phyloP scores from a whole-genome alignment of 1,140 invertebrate genomes.

The Alviniconcha marisindica region DNA sequence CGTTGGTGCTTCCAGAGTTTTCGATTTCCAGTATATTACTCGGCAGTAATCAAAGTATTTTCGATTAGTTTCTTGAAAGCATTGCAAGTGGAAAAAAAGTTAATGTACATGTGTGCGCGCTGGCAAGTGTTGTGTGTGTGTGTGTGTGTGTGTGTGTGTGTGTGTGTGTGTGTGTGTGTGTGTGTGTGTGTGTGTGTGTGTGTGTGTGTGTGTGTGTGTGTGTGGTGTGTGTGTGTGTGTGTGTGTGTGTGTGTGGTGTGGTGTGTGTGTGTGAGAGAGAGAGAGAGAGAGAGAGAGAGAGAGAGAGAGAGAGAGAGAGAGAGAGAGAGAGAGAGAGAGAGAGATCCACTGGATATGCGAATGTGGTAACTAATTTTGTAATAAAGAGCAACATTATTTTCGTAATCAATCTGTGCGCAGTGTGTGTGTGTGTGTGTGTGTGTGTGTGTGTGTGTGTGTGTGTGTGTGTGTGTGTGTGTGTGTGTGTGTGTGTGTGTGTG shows the following conservation, averaged over 20 bases:
- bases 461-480: background rate
- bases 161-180: background rate
- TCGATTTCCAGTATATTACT: no score
- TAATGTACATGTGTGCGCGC: no score
- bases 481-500: background rate
- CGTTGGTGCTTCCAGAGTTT: no score
- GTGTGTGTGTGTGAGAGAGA: background rate
- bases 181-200: background rate
- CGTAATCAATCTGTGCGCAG: no score
- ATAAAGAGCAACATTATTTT: background rate
- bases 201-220: background rate
- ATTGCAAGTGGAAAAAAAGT: no score
- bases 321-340: background rate
- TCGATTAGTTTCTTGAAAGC: no score
- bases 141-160: background rate
- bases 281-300: slow-evolving; percentile 18
- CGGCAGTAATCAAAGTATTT: no score
- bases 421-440: background rate
- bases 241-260: background rate
- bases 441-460: slow-evolving; percentile 1
- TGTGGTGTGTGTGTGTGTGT: background rate
- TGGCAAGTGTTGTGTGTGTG: background rate
- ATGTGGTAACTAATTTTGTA: background rate
- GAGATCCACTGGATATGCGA: background rate
- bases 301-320: background rate